Evolutionary conservation across 2,113 vertebrate species (phyloP).

Genomic region (Thamnaconus septentrionalis): DNA sequence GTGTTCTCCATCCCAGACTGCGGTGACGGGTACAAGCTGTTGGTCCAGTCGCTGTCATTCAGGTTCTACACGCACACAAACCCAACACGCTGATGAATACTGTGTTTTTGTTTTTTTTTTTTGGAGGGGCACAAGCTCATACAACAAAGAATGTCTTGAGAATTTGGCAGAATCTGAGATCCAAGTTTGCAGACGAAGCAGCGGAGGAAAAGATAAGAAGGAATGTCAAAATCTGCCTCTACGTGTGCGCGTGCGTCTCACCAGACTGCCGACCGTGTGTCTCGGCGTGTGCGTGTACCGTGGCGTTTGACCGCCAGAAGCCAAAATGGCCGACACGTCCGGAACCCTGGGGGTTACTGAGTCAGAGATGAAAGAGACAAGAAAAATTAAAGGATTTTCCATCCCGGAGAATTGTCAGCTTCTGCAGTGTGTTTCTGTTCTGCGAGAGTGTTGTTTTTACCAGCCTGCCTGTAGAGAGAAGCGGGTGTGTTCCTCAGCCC

Average conservation of each 20-base stretch:
- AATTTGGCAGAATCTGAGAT: too few species aligned
- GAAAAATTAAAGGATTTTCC: background rate
- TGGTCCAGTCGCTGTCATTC: conserved; percentile 88
- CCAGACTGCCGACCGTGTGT: conserved; percentile 23
- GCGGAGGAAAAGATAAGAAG: too few species aligned
- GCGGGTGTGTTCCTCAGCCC: conserved; percentile 59
- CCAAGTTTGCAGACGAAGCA: too few species aligned
- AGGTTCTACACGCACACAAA: conserved; percentile 65
- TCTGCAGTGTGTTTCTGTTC: too few species aligned
- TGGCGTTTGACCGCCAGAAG: conserved; percentile 53
- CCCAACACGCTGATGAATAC: background rate
- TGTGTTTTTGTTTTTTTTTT: background rate
- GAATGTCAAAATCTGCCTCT: background rate
- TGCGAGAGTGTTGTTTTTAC: conserved; percentile 48
- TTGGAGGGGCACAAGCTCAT: background rate
- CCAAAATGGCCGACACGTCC: conserved; percentile 63
- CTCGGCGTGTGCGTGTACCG: conserved; percentile 50
- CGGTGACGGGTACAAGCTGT: conserved; percentile 75
- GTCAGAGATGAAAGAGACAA: background rate
- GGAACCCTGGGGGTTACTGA: conserved; percentile 65
- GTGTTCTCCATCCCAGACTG: conserved; percentile 75
- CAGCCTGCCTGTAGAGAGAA: conserved; percentile 69
- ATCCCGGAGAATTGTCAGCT: background rate
- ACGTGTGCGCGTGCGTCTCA: conserved; percentile 16
- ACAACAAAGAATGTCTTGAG: too few species aligned